Evolutionary conservation across 2,113 vertebrate species (phyloP).

Genomic region (Phrynocephalus versicolor): DNA sequence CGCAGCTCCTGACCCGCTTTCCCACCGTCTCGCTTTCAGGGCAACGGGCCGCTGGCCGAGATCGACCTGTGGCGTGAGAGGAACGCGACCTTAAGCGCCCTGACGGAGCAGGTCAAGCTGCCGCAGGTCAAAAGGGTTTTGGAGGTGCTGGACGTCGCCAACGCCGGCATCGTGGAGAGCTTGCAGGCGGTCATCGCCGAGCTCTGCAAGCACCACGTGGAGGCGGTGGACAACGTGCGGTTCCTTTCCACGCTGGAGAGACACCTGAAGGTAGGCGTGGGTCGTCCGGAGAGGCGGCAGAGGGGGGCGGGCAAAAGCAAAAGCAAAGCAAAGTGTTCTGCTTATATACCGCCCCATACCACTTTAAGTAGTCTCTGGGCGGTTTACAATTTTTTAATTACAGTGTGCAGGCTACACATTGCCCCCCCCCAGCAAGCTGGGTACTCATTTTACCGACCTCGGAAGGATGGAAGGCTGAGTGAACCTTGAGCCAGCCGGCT

Average conservation of each 20-base stretch:
- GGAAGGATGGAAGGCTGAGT: no score
- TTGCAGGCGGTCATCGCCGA: slow-evolving; percentile 77
- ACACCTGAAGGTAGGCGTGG: slow-evolving; percentile 84
- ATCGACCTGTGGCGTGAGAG: slow-evolving; percentile 88
- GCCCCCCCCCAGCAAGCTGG: no score
- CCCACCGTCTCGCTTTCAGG: slow-evolving; percentile 66
- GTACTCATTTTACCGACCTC: no score
- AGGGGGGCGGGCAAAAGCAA: accelerated
- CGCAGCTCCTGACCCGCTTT: neutral
- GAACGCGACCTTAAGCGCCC: slow-evolving; percentile 74
- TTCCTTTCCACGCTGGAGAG: slow-evolving; percentile 87
- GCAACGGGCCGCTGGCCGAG: slow-evolving; percentile 83
- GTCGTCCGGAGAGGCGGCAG: neutral
- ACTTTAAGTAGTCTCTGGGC: no score
- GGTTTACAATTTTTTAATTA: no score
- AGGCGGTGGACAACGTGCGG: slow-evolving; percentile 82
- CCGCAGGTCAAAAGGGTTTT: slow-evolving; percentile 82
- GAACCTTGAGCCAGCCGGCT: no score
- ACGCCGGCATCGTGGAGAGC: slow-evolving; percentile 71
- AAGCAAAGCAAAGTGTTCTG: no score
- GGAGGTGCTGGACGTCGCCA: slow-evolving; percentile 74
- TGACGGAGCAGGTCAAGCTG: slow-evolving; percentile 83
- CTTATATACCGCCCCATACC: no score
- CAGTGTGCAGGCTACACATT: no score
- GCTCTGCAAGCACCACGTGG: slow-evolving; percentile 78